Conservation (phyloP, 2,888 invertebrate genomes). For the Lasioglossum morio region DNA sequence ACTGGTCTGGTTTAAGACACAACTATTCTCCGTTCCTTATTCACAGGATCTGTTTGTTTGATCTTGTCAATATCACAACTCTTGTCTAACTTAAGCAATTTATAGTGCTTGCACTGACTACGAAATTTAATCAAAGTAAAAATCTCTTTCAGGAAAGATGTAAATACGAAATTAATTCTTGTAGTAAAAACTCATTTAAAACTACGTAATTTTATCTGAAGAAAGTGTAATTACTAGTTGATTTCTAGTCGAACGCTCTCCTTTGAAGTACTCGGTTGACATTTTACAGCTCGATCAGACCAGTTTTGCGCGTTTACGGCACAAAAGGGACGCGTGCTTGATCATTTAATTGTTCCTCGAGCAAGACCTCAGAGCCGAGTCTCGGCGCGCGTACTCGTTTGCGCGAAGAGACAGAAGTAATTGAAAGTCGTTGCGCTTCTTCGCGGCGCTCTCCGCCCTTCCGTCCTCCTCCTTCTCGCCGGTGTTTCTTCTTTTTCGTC, state of each 20-base stretch:
- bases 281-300: neutral
- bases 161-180: neutral
- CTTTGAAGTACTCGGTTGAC: neutral
- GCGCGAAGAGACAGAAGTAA: constrained; percentile 34
- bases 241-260: neutral
- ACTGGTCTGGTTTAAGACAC: too few species aligned
- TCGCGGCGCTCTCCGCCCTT: neutral
- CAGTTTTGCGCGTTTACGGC: neutral
- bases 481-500: constrained; percentile 28
- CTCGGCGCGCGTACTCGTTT: neutral
- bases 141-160: neutral
- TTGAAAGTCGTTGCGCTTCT: constrained; percentile 27
- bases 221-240: neutral
- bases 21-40: too few species aligned
- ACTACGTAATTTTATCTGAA: neutral
- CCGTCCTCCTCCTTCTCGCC: neutral
- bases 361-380: neutral
- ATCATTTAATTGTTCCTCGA: constrained; percentile 39
- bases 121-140: too few species aligned
- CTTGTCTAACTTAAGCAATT: neutral
- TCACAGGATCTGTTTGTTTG: too few species aligned
- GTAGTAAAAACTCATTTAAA: neutral
- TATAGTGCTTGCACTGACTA: neutral
- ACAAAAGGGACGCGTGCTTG: neutral
- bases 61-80: too few species aligned